phyloP scores from a whole-genome alignment of 2,888 invertebrate species.

The Athalia cordata region DNA sequence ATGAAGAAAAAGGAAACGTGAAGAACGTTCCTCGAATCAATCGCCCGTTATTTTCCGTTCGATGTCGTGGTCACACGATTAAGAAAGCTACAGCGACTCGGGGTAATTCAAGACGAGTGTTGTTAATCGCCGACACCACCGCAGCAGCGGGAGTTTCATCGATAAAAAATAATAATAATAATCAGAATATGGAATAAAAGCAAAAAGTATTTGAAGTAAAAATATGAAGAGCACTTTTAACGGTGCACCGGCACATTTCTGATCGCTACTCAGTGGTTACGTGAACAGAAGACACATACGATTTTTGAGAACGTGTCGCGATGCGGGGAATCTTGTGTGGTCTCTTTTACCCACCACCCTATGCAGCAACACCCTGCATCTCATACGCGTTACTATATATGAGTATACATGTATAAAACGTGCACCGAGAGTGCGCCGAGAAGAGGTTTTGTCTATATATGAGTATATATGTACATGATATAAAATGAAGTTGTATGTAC shows the following conservation, averaged over 20 bases:
- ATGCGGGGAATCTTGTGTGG: conserved; percentile 27
- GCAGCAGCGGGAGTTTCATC: neutral
- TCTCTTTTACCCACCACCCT: neutral
- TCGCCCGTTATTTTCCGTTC: neutral
- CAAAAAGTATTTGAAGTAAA: neutral
- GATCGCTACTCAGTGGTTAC: neutral
- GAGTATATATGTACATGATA: neutral
- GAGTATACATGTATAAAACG: too few species aligned
- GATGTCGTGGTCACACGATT: conserved; percentile 25
- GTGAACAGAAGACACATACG: neutral
- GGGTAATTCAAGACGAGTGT: conserved; percentile 20
- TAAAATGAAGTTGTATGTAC: neutral
- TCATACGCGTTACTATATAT: too few species aligned
- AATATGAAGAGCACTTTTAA: conserved; percentile 11
- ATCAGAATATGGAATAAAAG: too few species aligned
- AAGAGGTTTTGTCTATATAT: conserved; percentile 8
- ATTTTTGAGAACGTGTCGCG: neutral
- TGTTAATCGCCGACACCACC: conserved; percentile 11
- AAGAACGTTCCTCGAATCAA: conserved; percentile 6
- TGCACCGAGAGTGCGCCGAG: neutral
- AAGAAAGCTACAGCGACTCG: neutral
- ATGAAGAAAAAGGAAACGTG: too few species aligned
- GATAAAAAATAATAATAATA: neutral
- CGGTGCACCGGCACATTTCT: conserved; percentile 2
- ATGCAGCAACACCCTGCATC: too few species aligned